Conservation (phyloP, 2,113 vertebrate species). For the Piprites chloris region DNA sequence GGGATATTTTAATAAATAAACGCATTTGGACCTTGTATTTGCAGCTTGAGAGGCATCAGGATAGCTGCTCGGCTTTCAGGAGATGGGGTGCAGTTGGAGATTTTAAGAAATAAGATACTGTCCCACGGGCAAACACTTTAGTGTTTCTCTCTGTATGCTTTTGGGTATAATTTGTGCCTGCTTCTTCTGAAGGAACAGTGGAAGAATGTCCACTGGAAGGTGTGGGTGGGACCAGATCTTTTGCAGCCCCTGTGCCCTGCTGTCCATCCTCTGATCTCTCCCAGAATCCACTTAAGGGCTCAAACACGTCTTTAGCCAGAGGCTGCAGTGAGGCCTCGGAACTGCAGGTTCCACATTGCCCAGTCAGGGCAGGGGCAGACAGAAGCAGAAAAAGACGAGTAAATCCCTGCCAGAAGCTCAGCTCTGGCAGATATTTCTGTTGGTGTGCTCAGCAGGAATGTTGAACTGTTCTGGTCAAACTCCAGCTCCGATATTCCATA, state of each 20-base stretch:
- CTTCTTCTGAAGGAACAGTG: fast-evolving
- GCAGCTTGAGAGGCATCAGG: neutral
- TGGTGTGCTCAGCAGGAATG: neutral
- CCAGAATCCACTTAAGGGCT: neutral
- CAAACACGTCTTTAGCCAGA: fast-evolving
- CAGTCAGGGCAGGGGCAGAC: neutral
- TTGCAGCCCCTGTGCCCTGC: neutral
- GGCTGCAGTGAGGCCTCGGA: neutral
- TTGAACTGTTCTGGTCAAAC: neutral
- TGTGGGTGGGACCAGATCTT: neutral
- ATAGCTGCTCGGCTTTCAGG: neutral
- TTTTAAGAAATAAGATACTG: fast-evolving
- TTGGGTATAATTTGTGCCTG: fast-evolving
- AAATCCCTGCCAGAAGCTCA: neutral
- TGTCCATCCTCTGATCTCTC: neutral
- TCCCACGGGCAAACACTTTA: fast-evolving
- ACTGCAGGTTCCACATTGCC: fast-evolving
- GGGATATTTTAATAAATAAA: neutral
- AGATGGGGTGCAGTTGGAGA: fast-evolving
- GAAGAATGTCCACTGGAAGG: fast-evolving
- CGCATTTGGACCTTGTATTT: neutral
- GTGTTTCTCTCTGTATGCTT: fast-evolving
- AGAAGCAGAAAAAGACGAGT: neutral
- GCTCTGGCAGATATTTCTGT: neutral
- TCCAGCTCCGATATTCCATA: neutral